These are phyloP conservation scores for Drosophila nr. medialis DNA, from an alignment of 2,888 invertebrate genomes.

Conservation along the genomic window DNA sequence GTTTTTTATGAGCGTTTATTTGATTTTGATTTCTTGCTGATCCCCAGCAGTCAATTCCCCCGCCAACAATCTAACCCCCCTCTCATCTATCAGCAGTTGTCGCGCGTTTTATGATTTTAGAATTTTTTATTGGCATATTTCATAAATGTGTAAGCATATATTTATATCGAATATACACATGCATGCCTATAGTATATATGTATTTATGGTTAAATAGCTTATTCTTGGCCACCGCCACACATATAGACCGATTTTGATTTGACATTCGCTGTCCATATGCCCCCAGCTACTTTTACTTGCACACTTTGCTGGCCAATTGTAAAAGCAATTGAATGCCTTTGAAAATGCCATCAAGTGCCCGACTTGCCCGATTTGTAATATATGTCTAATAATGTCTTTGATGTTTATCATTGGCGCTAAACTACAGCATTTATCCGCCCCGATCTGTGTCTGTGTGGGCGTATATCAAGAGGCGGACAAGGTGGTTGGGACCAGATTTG, in stretches of 20 bases:
- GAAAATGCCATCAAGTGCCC: conserved; percentile 18
- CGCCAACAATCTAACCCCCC: not conserved
- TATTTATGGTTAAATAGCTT: conserved; percentile 22
- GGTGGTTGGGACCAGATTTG: not conserved
- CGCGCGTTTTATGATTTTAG: conserved; percentile 50
- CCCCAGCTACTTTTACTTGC: conserved; percentile 7
- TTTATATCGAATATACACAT: conserved; percentile 19
- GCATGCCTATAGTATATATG: conserved; percentile 6
- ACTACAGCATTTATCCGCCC: conserved; percentile 34
- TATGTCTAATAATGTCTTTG: conserved; percentile 12
- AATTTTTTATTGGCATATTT: conserved; percentile 55
- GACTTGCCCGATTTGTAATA: conserved; percentile 24
- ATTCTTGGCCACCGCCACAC: conserved; percentile 55
- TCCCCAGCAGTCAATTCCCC: conserved; percentile 5
- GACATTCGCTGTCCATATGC: conserved; percentile 47
- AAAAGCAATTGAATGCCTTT: conserved; percentile 38
- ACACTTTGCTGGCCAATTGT: conserved; percentile 33
- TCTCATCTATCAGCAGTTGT: conserved; percentile 23
- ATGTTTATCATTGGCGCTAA: conserved; percentile 26
- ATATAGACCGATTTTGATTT: conserved; percentile 26
- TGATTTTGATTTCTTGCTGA: conserved; percentile 39
- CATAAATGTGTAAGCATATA: conserved; percentile 16
- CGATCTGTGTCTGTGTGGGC: not conserved
- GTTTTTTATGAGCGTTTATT: conserved; percentile 32
- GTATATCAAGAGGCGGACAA: not conserved